Evolutionary conservation across 1,140 invertebrate species (phyloP).

Genomic region (Lepidurus arcticus): DNA sequence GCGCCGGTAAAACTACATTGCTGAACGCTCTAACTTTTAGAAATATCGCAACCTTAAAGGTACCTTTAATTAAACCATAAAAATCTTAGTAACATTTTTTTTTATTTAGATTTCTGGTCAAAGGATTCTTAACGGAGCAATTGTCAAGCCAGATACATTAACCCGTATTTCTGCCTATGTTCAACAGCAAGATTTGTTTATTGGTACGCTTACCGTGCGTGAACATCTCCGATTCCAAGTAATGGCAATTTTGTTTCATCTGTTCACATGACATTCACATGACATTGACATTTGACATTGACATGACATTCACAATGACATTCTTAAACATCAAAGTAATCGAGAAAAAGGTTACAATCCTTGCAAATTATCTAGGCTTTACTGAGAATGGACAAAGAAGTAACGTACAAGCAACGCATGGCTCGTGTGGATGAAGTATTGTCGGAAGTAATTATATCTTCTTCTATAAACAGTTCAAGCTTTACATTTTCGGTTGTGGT

Average conservation of each 20-base stretch:
- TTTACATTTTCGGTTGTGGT: conserved; percentile 34
- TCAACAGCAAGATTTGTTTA: conserved; percentile 85
- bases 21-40: conserved; percentile 83
- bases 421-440: conserved; percentile 84
- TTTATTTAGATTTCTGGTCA: conserved; percentile 32
- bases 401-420: conserved; percentile 68
- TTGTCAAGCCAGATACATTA: conserved; percentile 51
- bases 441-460: conserved; percentile 57
- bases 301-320: too few species aligned
- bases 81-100: not conserved
- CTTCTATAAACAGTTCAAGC: not conserved
- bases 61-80: conserved; percentile 57
- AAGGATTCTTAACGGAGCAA: conserved; percentile 38
- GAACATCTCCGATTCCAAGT: conserved; percentile 91
- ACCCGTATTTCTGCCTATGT: conserved; percentile 84
- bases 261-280: too few species aligned
- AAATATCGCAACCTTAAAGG: conserved; percentile 58
- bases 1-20: conserved; percentile 92
- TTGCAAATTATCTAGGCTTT: conserved; percentile 58
- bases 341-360: conserved; percentile 34
- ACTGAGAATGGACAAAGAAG: conserved; percentile 80
- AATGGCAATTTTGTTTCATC: conserved; percentile 24
- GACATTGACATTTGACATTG: too few species aligned
- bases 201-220: conserved; percentile 80
- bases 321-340: conserved; percentile 22